Base-by-base conservation (phyloP, 2,797 vertebrate species). In the Okamejei kenojei region DNA sequence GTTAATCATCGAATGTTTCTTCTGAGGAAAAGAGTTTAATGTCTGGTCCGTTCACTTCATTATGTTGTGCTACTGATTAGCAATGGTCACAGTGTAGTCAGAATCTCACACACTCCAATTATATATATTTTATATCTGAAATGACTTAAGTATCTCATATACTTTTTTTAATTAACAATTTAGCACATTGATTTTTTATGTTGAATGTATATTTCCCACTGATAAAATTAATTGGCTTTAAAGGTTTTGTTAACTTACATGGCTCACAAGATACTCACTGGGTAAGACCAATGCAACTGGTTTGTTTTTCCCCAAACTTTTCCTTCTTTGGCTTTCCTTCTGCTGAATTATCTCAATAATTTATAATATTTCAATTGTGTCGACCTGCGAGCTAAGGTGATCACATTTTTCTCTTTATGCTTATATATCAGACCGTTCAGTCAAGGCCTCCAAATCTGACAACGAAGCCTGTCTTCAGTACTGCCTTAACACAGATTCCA, bases 381-480 rank as follows among this genome's bases (percentile, higher is more conserved):
- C 1, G 1, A 76, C 73, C 71, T 58, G 15, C 76, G 38, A 54
- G 38, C 26, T 76, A 15, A 54, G 38, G 0, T 92, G 26, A n/a
- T 73, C 32, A 76, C n/a, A 74, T 74, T 74, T 8, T 74, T 74
- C 6, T 92, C 38, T 29, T 91, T 76, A 6, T 92, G 26, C 76
- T 92, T 92, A 54, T 76, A 76, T 74, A 92, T 92, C 45, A 92
- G 90, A 54, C 26, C 6, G 71, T 74, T 54, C 90, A 58, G 71
- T 15, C 77, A 94, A 94, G 90, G 1, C 95, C 96, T 86, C 79
- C 95, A 54, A 96, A 96, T 91, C 79, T 95, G 93, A 95, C 94
- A 78, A 45, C 93, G 84, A 94, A 94, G 74, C 93, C 93, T 77
- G 93, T 93, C 93, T 93, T 93, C 93, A 94, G 94, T 29, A 93